These are phyloP conservation scores for Dinocampus coccinellae DNA, from an alignment of 2,888 invertebrate genomes.

Conservation along the genomic window DNA sequence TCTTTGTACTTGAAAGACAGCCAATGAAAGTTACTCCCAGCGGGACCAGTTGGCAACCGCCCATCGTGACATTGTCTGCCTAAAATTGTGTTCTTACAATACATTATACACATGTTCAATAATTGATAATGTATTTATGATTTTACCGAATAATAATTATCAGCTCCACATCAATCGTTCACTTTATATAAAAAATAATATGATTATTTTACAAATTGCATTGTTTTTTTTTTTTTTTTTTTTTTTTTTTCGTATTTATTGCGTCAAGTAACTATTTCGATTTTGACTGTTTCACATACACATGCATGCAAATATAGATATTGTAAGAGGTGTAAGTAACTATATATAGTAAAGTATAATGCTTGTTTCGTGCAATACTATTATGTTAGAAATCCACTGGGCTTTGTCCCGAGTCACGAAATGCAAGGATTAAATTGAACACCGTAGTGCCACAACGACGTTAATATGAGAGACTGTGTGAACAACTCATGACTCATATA, in stretches of 20 bases:
- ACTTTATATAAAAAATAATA: too few species aligned
- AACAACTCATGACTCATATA: constrained; percentile 31
- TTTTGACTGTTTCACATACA: not conserved
- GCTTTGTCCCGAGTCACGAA: constrained; percentile 69
- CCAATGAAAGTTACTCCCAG: constrained; percentile 51
- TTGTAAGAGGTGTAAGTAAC: constrained; percentile 9
- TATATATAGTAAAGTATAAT: constrained; percentile 51
- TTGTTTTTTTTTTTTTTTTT: too few species aligned
- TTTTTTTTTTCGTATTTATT: too few species aligned
- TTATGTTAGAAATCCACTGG: constrained; percentile 68
- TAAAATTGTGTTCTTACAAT: constrained; percentile 24
- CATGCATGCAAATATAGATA: not conserved
- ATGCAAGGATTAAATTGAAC: constrained; percentile 67
- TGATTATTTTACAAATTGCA: too few species aligned
- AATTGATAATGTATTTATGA: constrained; percentile 14
- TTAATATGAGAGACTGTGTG: constrained; percentile 44
- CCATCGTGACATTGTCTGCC: constrained; percentile 65
- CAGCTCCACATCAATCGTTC: not conserved
- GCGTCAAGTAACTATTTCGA: too few species aligned
- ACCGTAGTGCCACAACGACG: constrained; percentile 47
- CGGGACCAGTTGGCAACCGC: constrained; percentile 68
- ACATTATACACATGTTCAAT: constrained; percentile 11
- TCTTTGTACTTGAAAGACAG: constrained; percentile 52
- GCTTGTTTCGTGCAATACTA: constrained; percentile 67
- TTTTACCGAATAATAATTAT: not conserved